phyloP scores from a whole-genome alignment of 1,140 invertebrate genomes.

The Drosophila parabipectinata region DNA sequence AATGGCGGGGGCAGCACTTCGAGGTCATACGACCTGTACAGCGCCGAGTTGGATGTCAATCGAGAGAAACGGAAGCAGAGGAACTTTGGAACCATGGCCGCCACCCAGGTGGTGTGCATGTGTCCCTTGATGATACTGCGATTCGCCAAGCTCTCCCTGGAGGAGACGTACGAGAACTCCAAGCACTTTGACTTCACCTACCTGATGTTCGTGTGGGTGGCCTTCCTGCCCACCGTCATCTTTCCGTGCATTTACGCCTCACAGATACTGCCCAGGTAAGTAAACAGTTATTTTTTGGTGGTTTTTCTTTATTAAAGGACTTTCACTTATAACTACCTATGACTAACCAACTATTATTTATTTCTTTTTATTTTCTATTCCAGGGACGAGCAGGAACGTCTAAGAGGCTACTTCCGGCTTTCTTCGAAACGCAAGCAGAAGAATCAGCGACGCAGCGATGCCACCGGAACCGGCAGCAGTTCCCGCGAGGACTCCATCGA shows the following conservation, averaged over 20 bases:
- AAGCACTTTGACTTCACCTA: constrained; percentile 89
- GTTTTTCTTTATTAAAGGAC: background rate
- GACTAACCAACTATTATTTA: background rate
- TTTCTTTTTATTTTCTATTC: background rate
- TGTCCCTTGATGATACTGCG: constrained; percentile 89
- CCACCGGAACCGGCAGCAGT: constrained; percentile 19
- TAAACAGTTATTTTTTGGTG: too few relatives aligned
- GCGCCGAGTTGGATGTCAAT: constrained; percentile 87
- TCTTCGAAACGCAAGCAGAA: constrained; percentile 69
- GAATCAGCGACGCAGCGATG: constrained; percentile 59
- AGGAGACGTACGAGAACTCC: constrained; percentile 89
- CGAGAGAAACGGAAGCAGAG: constrained; percentile 88
- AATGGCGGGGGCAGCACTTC: constrained; percentile 43
- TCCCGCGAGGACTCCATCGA: constrained; percentile 71
- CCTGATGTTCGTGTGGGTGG: constrained; percentile 89
- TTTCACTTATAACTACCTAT: too few relatives aligned
- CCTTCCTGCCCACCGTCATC: constrained; percentile 88
- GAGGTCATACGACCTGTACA: constrained; percentile 85
- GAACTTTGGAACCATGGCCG: constrained; percentile 88
- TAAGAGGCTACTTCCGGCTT: constrained; percentile 87
- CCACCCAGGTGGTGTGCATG: constrained; percentile 87
- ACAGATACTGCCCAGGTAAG: constrained; percentile 88
- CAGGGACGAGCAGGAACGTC: constrained; percentile 86
- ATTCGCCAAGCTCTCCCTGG: constrained; percentile 87
- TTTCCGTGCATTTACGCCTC: constrained; percentile 88